These are phyloP conservation scores for Donacobius atricapilla DNA, from an alignment of 2,113 vertebrate species.

Conservation along the genomic window DNA sequence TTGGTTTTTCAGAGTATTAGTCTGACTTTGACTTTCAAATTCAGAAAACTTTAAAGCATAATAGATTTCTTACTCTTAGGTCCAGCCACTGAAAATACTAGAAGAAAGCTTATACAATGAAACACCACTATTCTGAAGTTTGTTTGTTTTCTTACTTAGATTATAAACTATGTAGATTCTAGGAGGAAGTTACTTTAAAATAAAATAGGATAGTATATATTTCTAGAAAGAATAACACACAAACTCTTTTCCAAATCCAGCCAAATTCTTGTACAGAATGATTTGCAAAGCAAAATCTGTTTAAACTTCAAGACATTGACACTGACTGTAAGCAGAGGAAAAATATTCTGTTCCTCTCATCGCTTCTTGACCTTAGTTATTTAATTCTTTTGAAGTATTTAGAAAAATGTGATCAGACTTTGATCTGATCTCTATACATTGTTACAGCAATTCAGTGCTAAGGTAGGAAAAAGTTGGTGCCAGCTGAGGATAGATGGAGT, in stretches of 20 bases:
- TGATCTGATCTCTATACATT: background rate
- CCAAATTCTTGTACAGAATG: background rate
- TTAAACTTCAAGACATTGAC: background rate
- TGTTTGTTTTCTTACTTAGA: background rate
- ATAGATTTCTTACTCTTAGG: background rate
- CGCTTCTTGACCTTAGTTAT: background rate
- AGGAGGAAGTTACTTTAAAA: background rate
- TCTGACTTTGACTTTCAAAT: background rate
- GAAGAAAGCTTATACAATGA: background rate
- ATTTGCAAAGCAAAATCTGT: background rate
- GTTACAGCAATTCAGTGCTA: background rate
- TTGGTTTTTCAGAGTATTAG: background rate
- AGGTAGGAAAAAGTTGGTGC: background rate
- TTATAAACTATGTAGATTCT: background rate
- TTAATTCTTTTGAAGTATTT: background rate
- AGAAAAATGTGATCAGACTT: background rate
- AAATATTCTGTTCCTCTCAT: background rate
- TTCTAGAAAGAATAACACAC: background rate
- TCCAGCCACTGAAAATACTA: background rate
- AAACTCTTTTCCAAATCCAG: background rate
- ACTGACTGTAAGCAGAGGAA: background rate
- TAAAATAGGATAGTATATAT: accelerated
- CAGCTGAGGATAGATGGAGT: background rate
- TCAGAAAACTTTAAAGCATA: background rate
- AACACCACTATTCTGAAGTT: background rate